Conservation (phyloP, 2,113 vertebrate species). For the Dromiciops gliroides region DNA sequence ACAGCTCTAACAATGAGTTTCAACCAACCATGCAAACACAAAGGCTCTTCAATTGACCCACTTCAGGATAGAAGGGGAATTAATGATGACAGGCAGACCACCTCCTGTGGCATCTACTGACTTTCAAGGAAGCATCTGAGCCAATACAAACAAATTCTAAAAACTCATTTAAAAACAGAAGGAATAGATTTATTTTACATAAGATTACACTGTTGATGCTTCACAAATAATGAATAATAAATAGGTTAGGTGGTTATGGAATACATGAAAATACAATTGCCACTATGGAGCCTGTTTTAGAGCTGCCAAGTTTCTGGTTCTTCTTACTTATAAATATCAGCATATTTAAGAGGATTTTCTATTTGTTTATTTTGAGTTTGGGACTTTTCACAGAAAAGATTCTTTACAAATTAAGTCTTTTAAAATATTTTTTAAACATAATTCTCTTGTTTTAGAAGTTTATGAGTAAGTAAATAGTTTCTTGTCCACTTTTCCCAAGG, state of each 20-base stretch:
- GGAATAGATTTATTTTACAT: constrained; percentile 20
- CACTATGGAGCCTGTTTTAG: background rate
- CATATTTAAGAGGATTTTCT: constrained; percentile 34
- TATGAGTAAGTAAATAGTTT: constrained; percentile 40
- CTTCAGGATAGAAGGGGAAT: background rate
- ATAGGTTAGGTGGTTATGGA: constrained; percentile 28
- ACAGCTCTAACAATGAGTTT: background rate
- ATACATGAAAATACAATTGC: background rate
- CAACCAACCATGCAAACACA: accelerated
- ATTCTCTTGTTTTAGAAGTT: constrained; percentile 24
- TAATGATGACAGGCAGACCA: background rate
- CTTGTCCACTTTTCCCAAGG: constrained; percentile 26
- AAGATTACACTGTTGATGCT: background rate
- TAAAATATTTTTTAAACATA: constrained; percentile 26
- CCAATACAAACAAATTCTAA: background rate
- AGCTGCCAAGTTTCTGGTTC: background rate
- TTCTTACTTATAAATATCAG: background rate
- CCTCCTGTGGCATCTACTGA: background rate
- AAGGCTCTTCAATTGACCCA: background rate
- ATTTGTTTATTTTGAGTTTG: constrained; percentile 28
- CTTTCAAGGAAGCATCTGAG: background rate
- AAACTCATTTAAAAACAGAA: constrained; percentile 17
- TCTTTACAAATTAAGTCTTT: constrained; percentile 46
- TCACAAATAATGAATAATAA: constrained; percentile 45
- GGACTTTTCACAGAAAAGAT: constrained; percentile 24